phyloP scores from a whole-genome alignment of 2,888 invertebrate species.

The Conus canariensis region DNA sequence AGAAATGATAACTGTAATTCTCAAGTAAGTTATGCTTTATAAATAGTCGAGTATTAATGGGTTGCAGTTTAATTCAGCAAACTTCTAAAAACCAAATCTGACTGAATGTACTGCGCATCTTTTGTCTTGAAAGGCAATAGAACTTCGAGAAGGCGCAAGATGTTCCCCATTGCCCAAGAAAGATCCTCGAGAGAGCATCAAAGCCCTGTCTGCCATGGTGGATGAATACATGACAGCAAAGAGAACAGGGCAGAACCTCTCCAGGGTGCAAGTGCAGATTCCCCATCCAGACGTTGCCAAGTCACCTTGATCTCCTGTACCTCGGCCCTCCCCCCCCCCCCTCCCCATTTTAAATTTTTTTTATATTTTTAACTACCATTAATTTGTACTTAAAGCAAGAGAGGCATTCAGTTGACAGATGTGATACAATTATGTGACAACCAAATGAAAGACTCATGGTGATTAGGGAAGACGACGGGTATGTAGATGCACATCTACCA shows the following conservation, averaged over 20 bases:
- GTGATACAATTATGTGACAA: too few relatives aligned
- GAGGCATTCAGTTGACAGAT: too few relatives aligned
- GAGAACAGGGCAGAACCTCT: constrained; percentile 59
- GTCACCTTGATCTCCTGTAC: not conserved
- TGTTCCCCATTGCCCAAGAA: constrained; percentile 65
- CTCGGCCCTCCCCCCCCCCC: not conserved
- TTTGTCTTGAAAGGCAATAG: constrained; percentile 58
- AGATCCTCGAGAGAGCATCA: constrained; percentile 68
- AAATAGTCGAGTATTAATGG: too few relatives aligned
- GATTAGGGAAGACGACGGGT: too few relatives aligned
- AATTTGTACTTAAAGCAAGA: too few relatives aligned
- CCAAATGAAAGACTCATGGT: too few relatives aligned
- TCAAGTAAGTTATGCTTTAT: too few relatives aligned
- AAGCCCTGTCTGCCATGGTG: constrained; percentile 49
- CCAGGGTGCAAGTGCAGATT: constrained; percentile 29
- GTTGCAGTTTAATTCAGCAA: too few relatives aligned
- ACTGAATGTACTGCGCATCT: not conserved
- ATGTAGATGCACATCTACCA: too few relatives aligned
- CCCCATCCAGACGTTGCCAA: not conserved
- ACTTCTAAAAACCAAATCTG: too few relatives aligned
- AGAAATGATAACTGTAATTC: too few relatives aligned
- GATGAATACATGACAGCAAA: constrained; percentile 52
- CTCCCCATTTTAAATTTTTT: not conserved
- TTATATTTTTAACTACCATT: not conserved
- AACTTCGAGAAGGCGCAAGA: constrained; percentile 59